These are phyloP conservation scores for Takifugu ocellatus DNA, from an alignment of 2,797 vertebrate genomes.

Conservation along the genomic window DNA sequence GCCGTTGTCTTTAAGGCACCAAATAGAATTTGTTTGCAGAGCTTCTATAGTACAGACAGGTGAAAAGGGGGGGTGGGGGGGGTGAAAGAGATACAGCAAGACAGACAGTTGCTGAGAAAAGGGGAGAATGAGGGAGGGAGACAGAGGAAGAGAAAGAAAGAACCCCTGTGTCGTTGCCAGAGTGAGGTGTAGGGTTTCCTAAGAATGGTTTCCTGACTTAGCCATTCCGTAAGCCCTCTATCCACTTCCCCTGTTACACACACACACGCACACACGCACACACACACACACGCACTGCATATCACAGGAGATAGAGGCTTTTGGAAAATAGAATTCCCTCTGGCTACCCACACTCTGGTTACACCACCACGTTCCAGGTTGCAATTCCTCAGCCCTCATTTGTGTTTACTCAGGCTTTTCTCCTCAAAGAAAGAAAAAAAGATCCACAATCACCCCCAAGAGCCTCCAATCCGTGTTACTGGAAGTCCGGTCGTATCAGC, in stretches of 20 bases:
- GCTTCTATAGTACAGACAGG: conserved; percentile 11
- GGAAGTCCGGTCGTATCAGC: conserved; percentile 67
- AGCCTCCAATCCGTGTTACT: conserved; percentile 76
- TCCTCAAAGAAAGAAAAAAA: conserved; percentile 29
- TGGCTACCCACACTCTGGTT: conserved; percentile 66
- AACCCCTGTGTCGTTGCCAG: conserved; percentile 60
- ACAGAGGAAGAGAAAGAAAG: conserved; percentile 56
- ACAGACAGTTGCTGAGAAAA: conserved; percentile 16
- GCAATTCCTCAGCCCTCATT: conserved; percentile 57
- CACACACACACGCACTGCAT: conserved; percentile 57
- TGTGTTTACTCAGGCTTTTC: conserved; percentile 72
- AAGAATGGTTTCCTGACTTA: conserved; percentile 70
- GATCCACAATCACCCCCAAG: conserved; percentile 55
- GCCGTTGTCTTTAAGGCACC: conserved; percentile 24
- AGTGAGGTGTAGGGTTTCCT: conserved; percentile 69
- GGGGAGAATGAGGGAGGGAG: conserved; percentile 20
- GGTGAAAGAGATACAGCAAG: conserved; percentile 22
- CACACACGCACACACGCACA: conserved; percentile 30
- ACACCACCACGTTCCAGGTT: conserved; percentile 66
- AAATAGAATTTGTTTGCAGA: not conserved
- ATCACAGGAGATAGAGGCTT: conserved; percentile 71
- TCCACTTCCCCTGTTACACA: conserved; percentile 57
- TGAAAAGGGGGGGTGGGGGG: conserved; percentile 9
- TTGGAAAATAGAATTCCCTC: conserved; percentile 68
- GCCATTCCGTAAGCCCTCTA: conserved; percentile 62